These are phyloP conservation scores for Watsonalla cultraria DNA, from an alignment of 2,888 invertebrate genomes.

Conservation along the genomic window DNA sequence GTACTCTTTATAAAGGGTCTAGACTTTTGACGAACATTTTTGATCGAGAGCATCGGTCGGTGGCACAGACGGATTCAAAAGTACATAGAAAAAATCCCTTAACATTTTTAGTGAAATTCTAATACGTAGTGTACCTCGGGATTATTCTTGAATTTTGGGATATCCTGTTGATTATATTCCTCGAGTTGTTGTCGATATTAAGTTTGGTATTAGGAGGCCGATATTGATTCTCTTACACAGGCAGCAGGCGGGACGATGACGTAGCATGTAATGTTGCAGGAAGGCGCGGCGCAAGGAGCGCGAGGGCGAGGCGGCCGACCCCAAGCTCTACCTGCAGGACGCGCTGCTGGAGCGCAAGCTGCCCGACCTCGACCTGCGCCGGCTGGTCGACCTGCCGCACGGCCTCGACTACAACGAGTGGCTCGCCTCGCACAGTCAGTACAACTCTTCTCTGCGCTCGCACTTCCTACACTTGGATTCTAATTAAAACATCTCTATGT, in stretches of 20 bases:
- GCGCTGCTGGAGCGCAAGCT: slow-evolving; percentile 95
- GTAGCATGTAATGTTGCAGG: slow-evolving; percentile 75
- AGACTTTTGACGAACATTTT: too few species aligned
- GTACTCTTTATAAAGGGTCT: too few species aligned
- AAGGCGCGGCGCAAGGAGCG: slow-evolving; percentile 98
- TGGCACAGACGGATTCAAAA: too few species aligned
- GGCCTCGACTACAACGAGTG: slow-evolving; percentile 99
- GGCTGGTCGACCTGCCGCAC: slow-evolving; percentile 95
- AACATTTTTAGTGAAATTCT: too few species aligned
- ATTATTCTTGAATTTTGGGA: not conserved
- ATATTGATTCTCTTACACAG: not conserved
- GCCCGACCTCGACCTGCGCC: slow-evolving; percentile 95
- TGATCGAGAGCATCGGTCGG: too few species aligned
- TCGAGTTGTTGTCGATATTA: not conserved
- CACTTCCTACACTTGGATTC: too few species aligned
- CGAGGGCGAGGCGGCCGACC: slow-evolving; percentile 87
- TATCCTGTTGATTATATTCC: not conserved
- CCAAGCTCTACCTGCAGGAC: slow-evolving; percentile 97
- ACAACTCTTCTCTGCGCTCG: too few species aligned
- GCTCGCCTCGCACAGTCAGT: slow-evolving; percentile 97
- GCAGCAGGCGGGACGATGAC: not conserved
- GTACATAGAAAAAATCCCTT: too few species aligned
- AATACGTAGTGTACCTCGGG: too few species aligned
- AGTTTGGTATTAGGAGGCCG: too few species aligned
- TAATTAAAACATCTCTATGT: too few species aligned